Evolutionary conservation across 2,888 invertebrate genomes (phyloP), one percentile per base, ranked within the genome.

Genomic region (Tricholauxania praeusta): DNA sequence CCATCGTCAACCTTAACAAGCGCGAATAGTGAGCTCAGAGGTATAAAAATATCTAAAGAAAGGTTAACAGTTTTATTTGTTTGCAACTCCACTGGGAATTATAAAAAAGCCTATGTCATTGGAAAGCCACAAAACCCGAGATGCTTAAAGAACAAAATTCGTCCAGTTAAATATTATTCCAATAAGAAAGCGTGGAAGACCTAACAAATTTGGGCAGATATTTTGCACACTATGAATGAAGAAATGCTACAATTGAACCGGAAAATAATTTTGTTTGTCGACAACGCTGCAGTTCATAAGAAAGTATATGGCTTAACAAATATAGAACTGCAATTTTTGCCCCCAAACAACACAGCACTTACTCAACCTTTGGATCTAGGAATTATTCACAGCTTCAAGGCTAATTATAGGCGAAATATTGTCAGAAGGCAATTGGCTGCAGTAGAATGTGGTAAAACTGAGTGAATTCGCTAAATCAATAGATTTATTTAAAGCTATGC

Each of bases 361-460:
- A 69, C 69, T 32, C 76, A 78, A 68, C 76, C 77, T 17, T 69
- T 78, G 19, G 72, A 77, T 60, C 71, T 73, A 70, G 75, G 76
- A 22, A 77, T 75, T n/a, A 75, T 78, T 73, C 75, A 73, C 52
- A 32, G 73, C n/a, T 76, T 75, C 51, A 78, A 78, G 48, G 47
- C 69, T 12, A 65, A 76, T 66, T 77, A 76, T 64, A 75, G 75
- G n/a, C 75, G 74, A 75, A 77, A 72, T 60, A 74, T 76, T 52
- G 59, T 74, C 15, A 74, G 69, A 55, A 75, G 76, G 60, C 75
- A 76, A 69, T 67, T 76, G 19, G 62, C 71, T 48, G 69, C 73
- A 14, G 64, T 77, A 39, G 73, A 76, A 55, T 53, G 67, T 22
- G 73, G 74, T 28, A 71, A 75, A 64, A 65, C 72, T 12, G 47